These are phyloP conservation scores for Spicauda simplicius DNA, from an alignment of 2,888 invertebrate species.

Conservation along the genomic window DNA sequence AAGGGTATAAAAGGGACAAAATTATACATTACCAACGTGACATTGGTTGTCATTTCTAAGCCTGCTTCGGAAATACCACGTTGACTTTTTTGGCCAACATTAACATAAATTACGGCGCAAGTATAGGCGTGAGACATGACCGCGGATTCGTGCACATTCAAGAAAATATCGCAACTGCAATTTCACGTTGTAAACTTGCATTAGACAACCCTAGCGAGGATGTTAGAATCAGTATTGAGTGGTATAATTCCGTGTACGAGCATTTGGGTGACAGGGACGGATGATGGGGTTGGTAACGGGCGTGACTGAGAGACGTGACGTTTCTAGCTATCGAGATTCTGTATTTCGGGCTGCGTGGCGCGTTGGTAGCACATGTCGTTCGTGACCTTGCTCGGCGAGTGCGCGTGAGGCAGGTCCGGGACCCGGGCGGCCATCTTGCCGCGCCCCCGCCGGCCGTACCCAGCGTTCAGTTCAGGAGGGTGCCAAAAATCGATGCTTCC, in stretches of 20 bases:
- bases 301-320: conserved; percentile 56
- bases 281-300: conserved; percentile 41
- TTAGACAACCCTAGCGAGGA: conserved; percentile 43
- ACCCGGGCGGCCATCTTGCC: conserved; percentile 77
- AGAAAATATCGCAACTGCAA: neutral
- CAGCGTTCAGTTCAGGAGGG: conserved; percentile 57
- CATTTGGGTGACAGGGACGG: conserved; percentile 59
- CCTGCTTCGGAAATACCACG: conserved; percentile 5
- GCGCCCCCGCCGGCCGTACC: conserved; percentile 51
- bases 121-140: neutral
- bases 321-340: conserved; percentile 66
- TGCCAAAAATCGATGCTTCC: conserved; percentile 82
- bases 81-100: conserved; percentile 28
- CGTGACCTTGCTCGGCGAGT: conserved; percentile 73
- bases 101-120: conserved; percentile 22
- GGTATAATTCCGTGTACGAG: conserved; percentile 60
- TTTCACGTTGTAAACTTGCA: neutral
- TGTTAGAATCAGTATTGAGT: conserved; percentile 60
- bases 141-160: conserved; percentile 9
- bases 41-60: conserved; percentile 22
- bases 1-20: conserved; percentile 14
- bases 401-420: conserved; percentile 81
- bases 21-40: conserved; percentile 18
- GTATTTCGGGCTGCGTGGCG: conserved; percentile 74
- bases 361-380: conserved; percentile 66